These are phyloP conservation scores for Atta colombica DNA, from an alignment of 1,140 invertebrate species.

Conservation along the genomic window DNA sequence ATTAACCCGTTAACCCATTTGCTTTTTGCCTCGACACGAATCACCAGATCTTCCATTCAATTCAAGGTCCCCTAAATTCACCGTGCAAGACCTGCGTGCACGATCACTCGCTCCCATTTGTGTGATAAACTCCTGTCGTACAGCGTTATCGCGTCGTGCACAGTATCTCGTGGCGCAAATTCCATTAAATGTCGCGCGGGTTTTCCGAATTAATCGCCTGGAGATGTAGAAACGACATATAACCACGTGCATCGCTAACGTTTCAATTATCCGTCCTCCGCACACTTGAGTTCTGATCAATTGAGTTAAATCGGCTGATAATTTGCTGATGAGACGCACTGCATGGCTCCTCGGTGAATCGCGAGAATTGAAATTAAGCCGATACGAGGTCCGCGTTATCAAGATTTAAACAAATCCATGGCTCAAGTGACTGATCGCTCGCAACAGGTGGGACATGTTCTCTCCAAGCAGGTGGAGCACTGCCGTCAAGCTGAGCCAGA, in stretches of 20 bases:
- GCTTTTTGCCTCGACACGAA: constrained; percentile 24
- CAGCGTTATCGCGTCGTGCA: constrained; percentile 25
- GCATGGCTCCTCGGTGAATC: constrained; percentile 73
- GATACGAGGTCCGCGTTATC: constrained; percentile 78
- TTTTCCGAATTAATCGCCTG: constrained; percentile 47
- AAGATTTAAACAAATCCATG: constrained; percentile 83
- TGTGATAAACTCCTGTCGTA: constrained; percentile 1
- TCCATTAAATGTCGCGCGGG: constrained; percentile 41
- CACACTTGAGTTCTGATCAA: constrained; percentile 28
- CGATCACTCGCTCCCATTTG: constrained; percentile 9
- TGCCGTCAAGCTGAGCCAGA: constrained; percentile 72
- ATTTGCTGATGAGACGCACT: constrained; percentile 49
- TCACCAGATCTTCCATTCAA: not conserved
- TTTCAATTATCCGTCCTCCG: constrained; percentile 52
- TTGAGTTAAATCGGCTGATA: constrained; percentile 37
- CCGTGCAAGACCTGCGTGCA: not conserved
- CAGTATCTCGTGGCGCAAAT: constrained; percentile 38
- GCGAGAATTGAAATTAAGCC: constrained; percentile 77
- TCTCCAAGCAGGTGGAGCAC: constrained; percentile 77
- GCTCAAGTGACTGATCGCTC: constrained; percentile 83
- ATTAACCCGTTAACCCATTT: constrained; percentile 74
- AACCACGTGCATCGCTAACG: constrained; percentile 20
- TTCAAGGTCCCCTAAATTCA: constrained; percentile 1
- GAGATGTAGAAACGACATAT: constrained; percentile 22
- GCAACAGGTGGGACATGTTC: constrained; percentile 85